phyloP scores from a whole-genome alignment of 2,113 vertebrate genomes.

The Oncorhynchus kisutch region DNA sequence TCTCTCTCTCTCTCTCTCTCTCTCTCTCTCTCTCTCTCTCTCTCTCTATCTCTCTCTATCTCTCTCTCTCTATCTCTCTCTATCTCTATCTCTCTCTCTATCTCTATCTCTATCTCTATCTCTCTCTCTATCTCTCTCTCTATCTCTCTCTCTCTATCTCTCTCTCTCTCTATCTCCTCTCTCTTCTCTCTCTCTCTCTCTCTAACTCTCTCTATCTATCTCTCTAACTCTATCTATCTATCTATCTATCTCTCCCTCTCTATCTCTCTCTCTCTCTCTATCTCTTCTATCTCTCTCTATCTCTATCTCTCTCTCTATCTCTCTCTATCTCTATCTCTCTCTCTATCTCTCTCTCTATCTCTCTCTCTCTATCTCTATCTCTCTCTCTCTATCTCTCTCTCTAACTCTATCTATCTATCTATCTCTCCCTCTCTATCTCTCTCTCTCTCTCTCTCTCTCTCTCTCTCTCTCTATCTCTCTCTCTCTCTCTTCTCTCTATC shows the following conservation, averaged over 20 bases:
- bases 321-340: constrained; percentile 40
- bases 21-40: too few relatives aligned
- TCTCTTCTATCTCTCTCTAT: constrained; percentile 44
- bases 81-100: constrained; percentile 47
- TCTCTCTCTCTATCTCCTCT: constrained; percentile 43
- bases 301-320: constrained; percentile 38
- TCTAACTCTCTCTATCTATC: constrained; percentile 43
- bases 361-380: constrained; percentile 32
- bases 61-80: constrained; percentile 28
- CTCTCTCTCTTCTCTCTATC: too few relatives aligned
- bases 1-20: constrained; percentile 38
- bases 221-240: too few relatives aligned
- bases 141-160: constrained; percentile 12
- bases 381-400: constrained; percentile 37
- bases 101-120: constrained; percentile 38
- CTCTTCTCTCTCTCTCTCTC: too few relatives aligned
- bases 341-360: constrained; percentile 27
- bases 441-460: constrained; percentile 43
- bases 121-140: constrained; percentile 34
- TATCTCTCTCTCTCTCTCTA: too few relatives aligned
- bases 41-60: constrained; percentile 35
- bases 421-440: too few relatives aligned
- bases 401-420: too few relatives aligned
- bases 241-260: constrained; percentile 47
- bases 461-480: constrained; percentile 41